Percentiles rank a stretch among this genome's conserved stretches.
phyloP scores from a whole-genome alignment of 2,113 vertebrate genomes.

The Leptodactylus fuscus region DNA sequence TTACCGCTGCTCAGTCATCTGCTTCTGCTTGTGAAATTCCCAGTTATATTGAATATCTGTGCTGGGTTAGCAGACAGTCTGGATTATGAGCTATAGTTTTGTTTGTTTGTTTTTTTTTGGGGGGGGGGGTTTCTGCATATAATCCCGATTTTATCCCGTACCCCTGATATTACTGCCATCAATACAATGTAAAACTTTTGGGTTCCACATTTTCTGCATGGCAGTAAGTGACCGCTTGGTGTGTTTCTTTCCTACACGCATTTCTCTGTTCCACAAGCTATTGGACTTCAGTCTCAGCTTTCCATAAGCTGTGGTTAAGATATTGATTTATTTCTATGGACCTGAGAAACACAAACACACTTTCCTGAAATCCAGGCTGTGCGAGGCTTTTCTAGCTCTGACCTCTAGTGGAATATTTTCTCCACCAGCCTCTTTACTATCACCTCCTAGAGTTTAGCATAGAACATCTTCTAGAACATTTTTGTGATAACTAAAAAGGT shows the following conservation, averaged over 20 bases:
- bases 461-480: neutral
- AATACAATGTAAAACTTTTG: no score
- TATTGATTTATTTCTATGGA: neutral
- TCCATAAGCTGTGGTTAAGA: neutral
- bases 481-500: neutral
- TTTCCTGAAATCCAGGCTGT: neutral
- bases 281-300: neutral
- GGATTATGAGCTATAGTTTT: no score
- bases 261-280: neutral
- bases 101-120: no score
- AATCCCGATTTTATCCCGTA: no score
- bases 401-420: constrained; percentile 44
- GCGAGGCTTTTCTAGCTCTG: constrained; percentile 15
- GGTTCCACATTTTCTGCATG: neutral
- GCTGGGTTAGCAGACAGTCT: no score
- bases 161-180: no score
- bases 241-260: neutral
- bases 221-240: neutral
- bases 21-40: no score
- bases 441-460: no score
- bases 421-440: neutral
- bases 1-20: no score
- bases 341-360: neutral
- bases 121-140: no score
- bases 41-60: no score